Conservation (phyloP, 2,113 vertebrate species). For the Oreamnos americanus region DNA sequence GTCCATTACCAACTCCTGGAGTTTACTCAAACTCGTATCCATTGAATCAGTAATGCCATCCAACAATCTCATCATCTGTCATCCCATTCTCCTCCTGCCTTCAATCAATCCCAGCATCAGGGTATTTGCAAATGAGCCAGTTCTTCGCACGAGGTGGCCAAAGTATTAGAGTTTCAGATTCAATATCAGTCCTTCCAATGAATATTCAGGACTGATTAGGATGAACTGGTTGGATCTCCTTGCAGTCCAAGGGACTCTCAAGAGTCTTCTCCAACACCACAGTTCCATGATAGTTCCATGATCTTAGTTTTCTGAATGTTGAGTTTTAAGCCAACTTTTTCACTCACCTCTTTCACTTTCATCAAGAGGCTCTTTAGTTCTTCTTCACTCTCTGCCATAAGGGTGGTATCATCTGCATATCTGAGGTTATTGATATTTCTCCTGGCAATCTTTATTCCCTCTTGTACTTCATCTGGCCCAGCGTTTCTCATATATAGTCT, state of each 20-base stretch:
- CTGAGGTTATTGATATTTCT: background rate
- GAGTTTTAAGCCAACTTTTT: background rate
- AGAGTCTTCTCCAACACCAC: background rate
- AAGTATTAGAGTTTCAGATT: background rate
- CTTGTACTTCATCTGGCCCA: background rate
- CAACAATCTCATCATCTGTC: background rate
- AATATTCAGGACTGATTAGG: background rate
- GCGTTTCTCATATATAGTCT: background rate
- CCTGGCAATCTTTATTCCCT: background rate
- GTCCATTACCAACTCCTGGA: background rate
- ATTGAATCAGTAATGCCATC: background rate
- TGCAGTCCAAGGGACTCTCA: background rate
- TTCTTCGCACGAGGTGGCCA: background rate
- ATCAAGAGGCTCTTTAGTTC: background rate
- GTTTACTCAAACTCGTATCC: background rate
- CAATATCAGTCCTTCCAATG: background rate
- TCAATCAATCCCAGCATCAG: background rate
- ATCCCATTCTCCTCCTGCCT: background rate
- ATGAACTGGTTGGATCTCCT: background rate
- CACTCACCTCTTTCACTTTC: background rate
- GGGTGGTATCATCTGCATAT: background rate
- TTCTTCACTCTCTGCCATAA: background rate
- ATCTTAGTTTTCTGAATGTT: background rate
- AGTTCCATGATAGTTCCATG: background rate
- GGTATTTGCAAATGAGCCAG: background rate